Base-by-base conservation (phyloP, 1,140 invertebrate species). In the Drosophila subpulchrella region DNA sequence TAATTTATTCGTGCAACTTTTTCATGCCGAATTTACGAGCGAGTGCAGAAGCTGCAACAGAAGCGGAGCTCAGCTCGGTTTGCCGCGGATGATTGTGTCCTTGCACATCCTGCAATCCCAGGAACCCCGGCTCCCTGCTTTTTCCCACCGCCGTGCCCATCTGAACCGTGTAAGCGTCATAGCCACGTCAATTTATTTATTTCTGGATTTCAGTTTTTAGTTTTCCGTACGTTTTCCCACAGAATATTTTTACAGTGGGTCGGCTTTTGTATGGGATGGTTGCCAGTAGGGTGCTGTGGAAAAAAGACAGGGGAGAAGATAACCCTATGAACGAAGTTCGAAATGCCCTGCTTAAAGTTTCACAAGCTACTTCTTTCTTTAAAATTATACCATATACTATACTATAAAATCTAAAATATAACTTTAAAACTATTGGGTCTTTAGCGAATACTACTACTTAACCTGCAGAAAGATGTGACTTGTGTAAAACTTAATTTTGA, bases 131-230 rank as follows among this genome's bases (percentile, higher is more conserved):
- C 34, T 44, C 46, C 50, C 48, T 48, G 38, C 57, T 39, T 34
- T 32, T 38, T 15, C 24, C 41, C 50, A 12, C 12, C 6, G 48
- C 63, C 32, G 27, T 57, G 51, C 67, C 65, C 68, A 71, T 72
- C 68, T 71, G 66, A 72, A 58, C 66, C 68, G 59, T 84, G 76
- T 83, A 88, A 88, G 84, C 83, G 84, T 84, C 84, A 88, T 84
- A 89, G 80, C 84, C 84, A 84, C 84, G 81, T 82, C 84, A 88
- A 88, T 88, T 88, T 88, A 88, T 88, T 88, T 88, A 88, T 88
- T 84, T 80, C 85, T 89, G 85, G 58, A 84, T 88, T 80, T 88
- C 81, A 80, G 84, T 89, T 88, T 88, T 88, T 89, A 89, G 83
- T 86, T 88, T 76, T 58, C 75, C 70, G 75, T 82, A 75, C 76